Conservation (phyloP, 1,140 invertebrate genomes). For the Drosophila ohnishii region DNA sequence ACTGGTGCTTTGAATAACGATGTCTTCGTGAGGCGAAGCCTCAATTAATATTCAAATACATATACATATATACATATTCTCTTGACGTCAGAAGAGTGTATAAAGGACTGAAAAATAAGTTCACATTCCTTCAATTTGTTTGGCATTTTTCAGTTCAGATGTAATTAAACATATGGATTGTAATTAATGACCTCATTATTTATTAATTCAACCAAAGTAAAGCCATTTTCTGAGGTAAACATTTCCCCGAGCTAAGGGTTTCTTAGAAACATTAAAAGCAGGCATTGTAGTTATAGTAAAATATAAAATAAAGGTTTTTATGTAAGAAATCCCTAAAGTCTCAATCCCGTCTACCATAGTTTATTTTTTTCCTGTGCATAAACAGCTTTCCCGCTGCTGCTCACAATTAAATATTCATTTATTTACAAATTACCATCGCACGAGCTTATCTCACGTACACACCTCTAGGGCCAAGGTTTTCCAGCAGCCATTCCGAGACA, state of each 20-base stretch:
- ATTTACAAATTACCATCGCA: slow-evolving; percentile 24
- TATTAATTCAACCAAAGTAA: background rate
- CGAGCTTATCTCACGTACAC: slow-evolving; percentile 41
- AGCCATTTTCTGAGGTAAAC: background rate
- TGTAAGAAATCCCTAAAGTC: background rate
- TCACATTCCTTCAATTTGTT: background rate
- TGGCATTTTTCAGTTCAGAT: background rate
- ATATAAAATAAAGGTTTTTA: background rate
- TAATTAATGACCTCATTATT: background rate
- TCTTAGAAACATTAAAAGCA: background rate
- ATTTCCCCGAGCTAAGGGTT: background rate
- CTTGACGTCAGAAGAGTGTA: background rate
- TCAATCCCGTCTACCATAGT: background rate
- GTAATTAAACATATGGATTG: background rate
- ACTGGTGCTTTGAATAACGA: slow-evolving; percentile 6
- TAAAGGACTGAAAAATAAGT: background rate
- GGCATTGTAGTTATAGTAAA: background rate
- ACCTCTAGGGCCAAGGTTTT: slow-evolving; percentile 34
- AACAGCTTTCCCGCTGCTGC: background rate
- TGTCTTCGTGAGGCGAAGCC: slow-evolving; percentile 10
- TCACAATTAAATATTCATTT: slow-evolving; percentile 27
- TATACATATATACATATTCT: background rate
- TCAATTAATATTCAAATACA: slow-evolving; percentile 1
- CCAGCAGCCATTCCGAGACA: slow-evolving; percentile 15
- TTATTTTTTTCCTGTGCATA: background rate